phyloP scores from a whole-genome alignment of 1,140 invertebrate species.

The Bombus sylvicola region DNA sequence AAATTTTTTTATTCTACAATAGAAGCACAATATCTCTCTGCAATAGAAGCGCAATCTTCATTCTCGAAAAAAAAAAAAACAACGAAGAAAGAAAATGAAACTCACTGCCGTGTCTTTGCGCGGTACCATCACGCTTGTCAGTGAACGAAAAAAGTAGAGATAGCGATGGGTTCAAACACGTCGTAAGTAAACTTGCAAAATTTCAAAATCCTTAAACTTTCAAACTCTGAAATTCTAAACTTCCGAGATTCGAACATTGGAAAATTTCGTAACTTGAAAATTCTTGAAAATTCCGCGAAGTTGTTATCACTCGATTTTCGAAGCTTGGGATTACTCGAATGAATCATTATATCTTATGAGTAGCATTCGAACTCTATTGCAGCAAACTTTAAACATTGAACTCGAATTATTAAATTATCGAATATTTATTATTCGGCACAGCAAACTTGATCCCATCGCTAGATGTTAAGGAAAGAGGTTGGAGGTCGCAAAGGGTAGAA shows the following conservation, averaged over 20 bases:
- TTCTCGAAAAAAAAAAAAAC: background rate
- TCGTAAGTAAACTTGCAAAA: too few species aligned
- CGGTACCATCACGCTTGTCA: background rate
- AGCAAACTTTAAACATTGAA: too few species aligned
- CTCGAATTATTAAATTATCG: too few species aligned
- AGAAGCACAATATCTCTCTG: background rate
- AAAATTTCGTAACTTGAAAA: background rate
- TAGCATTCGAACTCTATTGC: too few species aligned
- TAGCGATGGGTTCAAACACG: background rate
- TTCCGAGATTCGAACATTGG: background rate
- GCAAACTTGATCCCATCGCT: background rate
- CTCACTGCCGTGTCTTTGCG: background rate
- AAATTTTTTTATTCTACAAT: background rate
- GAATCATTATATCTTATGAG: too few species aligned
- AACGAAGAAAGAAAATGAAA: conserved; percentile 5
- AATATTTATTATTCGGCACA: too few species aligned
- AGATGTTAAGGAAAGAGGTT: background rate
- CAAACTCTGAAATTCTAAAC: background rate
- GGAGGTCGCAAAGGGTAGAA: background rate
- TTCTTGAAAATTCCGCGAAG: background rate
- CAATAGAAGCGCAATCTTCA: background rate
- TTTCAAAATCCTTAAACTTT: background rate
- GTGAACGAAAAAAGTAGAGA: background rate
- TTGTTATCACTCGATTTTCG: too few species aligned
- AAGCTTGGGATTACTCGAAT: too few species aligned